Evolutionary conservation across 2,113 vertebrate genomes (phyloP).

Genomic region (Rhabdornis inornatus): DNA sequence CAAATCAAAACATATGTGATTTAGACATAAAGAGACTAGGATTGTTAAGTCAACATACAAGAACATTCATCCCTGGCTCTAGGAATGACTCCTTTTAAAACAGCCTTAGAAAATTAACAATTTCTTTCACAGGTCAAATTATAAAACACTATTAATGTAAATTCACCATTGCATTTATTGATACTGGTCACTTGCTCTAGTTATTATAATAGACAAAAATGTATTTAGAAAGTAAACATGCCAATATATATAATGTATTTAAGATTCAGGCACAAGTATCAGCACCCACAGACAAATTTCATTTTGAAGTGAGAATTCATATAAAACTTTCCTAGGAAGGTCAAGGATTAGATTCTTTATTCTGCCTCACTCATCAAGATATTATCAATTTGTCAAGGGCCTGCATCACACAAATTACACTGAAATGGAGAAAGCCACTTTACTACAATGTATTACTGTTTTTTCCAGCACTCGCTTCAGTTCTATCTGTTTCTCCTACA

Average conservation of each 20-base stretch:
- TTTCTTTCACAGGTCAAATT: not conserved
- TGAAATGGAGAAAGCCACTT: not conserved
- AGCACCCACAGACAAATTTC: not conserved
- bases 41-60: not conserved
- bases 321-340: not conserved
- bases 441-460: not conserved
- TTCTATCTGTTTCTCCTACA: not conserved
- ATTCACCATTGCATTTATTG: not conserved
- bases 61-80: not conserved
- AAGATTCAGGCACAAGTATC: not conserved
- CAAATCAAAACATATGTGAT: not conserved
- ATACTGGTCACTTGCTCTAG: not conserved
- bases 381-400: not conserved
- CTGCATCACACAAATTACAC: not conserved
- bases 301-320: not conserved
- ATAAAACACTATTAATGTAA: not conserved
- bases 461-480: not conserved
- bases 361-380: not conserved
- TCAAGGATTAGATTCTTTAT: not conserved
- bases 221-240: not conserved
- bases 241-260: not conserved
- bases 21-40: not conserved
- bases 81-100: not conserved
- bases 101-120: not conserved
- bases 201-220: not conserved